Evolutionary conservation across 2,888 invertebrate species (phyloP).

Genomic region (Disparrhopalites patrizii): DNA sequence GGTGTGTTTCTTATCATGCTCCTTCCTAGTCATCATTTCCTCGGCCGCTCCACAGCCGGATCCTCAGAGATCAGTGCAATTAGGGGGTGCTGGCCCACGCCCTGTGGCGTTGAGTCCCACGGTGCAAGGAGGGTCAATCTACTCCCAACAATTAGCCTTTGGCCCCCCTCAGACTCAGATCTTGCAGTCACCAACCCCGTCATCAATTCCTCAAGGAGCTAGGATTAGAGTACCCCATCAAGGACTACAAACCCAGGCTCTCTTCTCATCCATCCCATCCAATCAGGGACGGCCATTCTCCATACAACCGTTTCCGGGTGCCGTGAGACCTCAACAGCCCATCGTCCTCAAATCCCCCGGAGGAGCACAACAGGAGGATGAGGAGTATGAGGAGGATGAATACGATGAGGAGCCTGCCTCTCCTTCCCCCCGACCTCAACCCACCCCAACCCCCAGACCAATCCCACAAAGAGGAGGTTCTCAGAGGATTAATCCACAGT

Average conservation of each 20-base stretch:
- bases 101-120: constrained; percentile 33
- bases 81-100: constrained; percentile 37
- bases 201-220: constrained; percentile 16
- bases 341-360: constrained; percentile 25
- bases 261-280: constrained; percentile 20
- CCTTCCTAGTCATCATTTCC: constrained; percentile 19
- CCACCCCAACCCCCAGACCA: constrained; percentile 15
- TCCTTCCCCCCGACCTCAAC: constrained; percentile 6
- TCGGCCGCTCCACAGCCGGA: constrained; percentile 10
- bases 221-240: constrained; percentile 12
- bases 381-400: constrained; percentile 48
- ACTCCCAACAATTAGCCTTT: constrained; percentile 37
- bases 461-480: not conserved
- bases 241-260: constrained; percentile 1
- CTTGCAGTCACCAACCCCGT: constrained; percentile 21
- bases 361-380: constrained; percentile 36
- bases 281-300: constrained; percentile 10
- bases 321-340: constrained; percentile 5
- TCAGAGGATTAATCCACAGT: constrained; percentile 26
- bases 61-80: constrained; percentile 39
- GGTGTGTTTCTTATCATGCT: constrained; percentile 21
- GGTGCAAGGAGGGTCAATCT: constrained; percentile 29
- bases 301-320: constrained; percentile 10
- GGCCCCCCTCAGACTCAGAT: constrained; percentile 30
- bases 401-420: constrained; percentile 44